These are phyloP conservation scores for Lamellibrachia luymesi DNA, from an alignment of 1,140 invertebrate species.

Conservation along the genomic window DNA sequence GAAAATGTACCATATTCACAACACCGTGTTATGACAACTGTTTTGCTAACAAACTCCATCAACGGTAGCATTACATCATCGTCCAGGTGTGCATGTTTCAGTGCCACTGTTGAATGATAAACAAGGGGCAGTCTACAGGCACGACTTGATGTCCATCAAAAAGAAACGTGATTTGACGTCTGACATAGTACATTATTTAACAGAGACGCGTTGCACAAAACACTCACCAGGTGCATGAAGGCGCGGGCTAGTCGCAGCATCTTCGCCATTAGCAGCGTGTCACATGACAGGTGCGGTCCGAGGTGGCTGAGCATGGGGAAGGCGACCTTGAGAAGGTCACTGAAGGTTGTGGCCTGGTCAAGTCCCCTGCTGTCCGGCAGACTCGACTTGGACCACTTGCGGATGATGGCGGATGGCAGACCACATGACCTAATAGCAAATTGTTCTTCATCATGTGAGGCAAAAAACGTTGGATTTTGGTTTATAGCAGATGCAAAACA, in stretches of 20 bases:
- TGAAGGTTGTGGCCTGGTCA: constrained; percentile 64
- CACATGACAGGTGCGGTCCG: constrained; percentile 83
- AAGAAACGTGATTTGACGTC: neutral
- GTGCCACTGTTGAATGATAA: neutral
- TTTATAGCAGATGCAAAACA: too few species aligned
- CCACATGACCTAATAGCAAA: constrained; percentile 66
- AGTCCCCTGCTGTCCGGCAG: constrained; percentile 53
- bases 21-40: neutral
- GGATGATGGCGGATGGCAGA: constrained; percentile 62
- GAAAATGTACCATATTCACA: neutral
- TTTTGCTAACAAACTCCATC: neutral
- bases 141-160: neutral
- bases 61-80: neutral
- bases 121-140: neutral
- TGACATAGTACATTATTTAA: neutral
- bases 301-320: constrained; percentile 84
- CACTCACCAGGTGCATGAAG: constrained; percentile 49
- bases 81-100: too few species aligned
- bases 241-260: constrained; percentile 71
- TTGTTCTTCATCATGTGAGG: too few species aligned
- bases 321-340: constrained; percentile 73
- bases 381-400: constrained; percentile 33
- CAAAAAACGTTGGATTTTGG: too few species aligned
- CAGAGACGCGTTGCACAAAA: neutral
- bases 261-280: constrained; percentile 74